Evolutionary conservation across 2,113 vertebrate species (phyloP), one percentile per base, ranked within the genome.

Genomic region (Mormoops blainvillei): DNA sequence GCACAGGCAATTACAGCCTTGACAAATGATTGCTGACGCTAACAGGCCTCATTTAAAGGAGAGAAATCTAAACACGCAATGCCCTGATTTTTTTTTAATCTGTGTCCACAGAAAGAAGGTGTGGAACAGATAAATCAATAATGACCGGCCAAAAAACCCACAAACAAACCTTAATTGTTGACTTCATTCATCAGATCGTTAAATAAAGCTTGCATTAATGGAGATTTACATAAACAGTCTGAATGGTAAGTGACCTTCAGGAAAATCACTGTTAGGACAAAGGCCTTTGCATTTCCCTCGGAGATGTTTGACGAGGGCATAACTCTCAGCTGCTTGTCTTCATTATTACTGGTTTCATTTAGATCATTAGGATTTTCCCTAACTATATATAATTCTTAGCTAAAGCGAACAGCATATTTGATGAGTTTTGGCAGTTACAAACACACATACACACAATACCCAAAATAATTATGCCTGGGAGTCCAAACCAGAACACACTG

Each of bases 231-330:
- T 89, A 88, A 65, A 81, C 16, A 91, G 90, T 78, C 82, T 96
- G 94, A 94, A 89, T 94, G 52, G 81, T 84, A 65, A 67, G 54
- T 95, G 77, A 96, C 94, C 96, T 97, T 97, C 93, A 96, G 77
- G 82, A 97, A 98, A 97, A 92, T 54, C 83, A 26, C 76, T 90
- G 10, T 80, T 88, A 94, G 87, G 45, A 85, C 84, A 92, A 97
- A 95, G 76, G 24, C 36, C 50, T 96, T 87, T 95, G 76, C 45
- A 14, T 92, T 61, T 71, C 76, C 89, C 26, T 88, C 16, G 77
- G 88, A 85, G 68, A 58, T 48, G 3, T 82, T 52, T 87, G 90
- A 96, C 74, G 82, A 74, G 85, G 80, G 43, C 87, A 56, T 56
- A 52, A 36, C 22, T 67, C 91, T 96, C 67, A 38, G 26, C 52